A percentile compares a stretch with the other conserved stretches of the same genome.
Evolutionary conservation across 2,113 vertebrate species (phyloP).

Genomic region (Parus major): DNA sequence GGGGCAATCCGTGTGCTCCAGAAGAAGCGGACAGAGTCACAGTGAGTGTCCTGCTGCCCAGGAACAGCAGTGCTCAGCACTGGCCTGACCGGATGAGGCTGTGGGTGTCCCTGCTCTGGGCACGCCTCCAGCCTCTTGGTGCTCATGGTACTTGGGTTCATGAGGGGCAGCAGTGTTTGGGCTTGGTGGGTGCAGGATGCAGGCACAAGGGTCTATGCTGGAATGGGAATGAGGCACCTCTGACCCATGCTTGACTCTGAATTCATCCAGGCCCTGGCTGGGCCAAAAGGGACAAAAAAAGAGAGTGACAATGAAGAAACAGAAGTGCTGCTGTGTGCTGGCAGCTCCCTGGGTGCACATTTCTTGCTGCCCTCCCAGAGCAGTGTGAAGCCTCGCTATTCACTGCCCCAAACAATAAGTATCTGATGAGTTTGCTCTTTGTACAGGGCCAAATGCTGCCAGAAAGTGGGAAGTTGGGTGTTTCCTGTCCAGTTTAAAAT

Average conservation of each 20-base stretch:
- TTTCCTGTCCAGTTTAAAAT: background rate
- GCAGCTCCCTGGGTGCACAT: background rate
- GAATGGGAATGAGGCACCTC: background rate
- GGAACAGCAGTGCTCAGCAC: background rate
- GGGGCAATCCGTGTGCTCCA: constrained; percentile 75
- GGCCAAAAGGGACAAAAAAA: background rate
- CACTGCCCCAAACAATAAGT: background rate
- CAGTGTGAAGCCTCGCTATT: background rate
- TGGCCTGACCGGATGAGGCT: background rate
- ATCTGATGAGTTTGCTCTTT: background rate
- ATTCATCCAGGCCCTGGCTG: background rate
- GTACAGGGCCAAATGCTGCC: background rate
- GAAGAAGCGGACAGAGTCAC: constrained; percentile 83
- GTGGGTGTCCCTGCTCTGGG: background rate
- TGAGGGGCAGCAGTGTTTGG: background rate
- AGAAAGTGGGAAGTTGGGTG: background rate
- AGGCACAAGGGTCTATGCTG: background rate
- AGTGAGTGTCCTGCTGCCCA: constrained; percentile 76
- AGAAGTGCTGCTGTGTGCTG: background rate
- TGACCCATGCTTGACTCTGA: background rate
- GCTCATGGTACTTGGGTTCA: fast-evolving
- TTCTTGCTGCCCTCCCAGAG: background rate
- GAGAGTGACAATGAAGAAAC: background rate
- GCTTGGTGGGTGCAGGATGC: background rate
- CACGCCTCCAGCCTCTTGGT: background rate